Base-by-base conservation (phyloP, 2,113 vertebrate genomes). In the Boleophthalmus pectinirostris region DNA sequence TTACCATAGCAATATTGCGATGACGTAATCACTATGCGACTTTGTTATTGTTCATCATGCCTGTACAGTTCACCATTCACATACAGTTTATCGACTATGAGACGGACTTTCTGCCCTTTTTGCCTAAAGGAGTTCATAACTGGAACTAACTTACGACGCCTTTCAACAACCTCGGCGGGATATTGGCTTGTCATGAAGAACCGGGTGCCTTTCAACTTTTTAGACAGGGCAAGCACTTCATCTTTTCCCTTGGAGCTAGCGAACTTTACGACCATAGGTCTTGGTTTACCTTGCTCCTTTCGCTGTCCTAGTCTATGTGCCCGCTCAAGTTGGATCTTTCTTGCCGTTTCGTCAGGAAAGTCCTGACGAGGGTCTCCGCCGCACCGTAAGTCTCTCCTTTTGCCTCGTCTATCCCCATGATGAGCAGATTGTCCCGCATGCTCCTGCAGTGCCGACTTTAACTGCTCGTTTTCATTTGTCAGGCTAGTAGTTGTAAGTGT, bases 241-340 rank as follows among this genome's bases (percentile, higher is more conserved):
- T 57, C 56, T 57, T 57, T 57, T 1, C 21, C 23, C 21, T 23
- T 29, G 56, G 56, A 24, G 23, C 23, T 58, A 24, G 21, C 23
- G 23, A 58, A 58, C n/a, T n/a, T n/a, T n/a, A n/a, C n/a, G n/a
- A n/a, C 56, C 56, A 58, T 58, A 7, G 56, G 56, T 24, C 56
- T 58, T 8, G 21, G 56, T 60, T 60, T 60, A 16, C 57, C 57
- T 60, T 25, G 23, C 23, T 60, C 57, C 57, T 60, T 60, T 25
- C 24, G 14, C 57, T 25, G 23, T 0, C 24, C 57, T 10, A 60
- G 13, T 23, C 57, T 60, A 24, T 57, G 56, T 21, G n/a, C 56
- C 23, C 21, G 10, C 23, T 24, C 56, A 11, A 57, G n/a, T 14
- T 57, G 23, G 4, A 29, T 60, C 24, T 58, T 58, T 11, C 29